phyloP scores from a whole-genome alignment of 2,113 vertebrate genomes.

The Verasper variegatus region DNA sequence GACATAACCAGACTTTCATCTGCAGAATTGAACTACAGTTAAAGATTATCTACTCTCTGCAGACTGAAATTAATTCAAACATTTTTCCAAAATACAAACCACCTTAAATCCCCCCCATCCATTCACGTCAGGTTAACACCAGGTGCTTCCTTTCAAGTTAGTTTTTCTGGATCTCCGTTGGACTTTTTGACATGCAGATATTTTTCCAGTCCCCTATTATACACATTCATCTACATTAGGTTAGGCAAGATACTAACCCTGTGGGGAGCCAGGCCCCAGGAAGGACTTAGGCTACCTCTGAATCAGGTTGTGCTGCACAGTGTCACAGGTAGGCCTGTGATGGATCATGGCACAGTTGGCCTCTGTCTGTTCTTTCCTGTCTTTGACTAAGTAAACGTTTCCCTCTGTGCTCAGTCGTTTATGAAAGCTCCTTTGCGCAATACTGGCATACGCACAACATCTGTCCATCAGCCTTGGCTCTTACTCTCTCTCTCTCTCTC shows the following conservation, averaged over 20 bases:
- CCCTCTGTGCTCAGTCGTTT: conserved; percentile 70
- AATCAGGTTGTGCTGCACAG: conserved; percentile 55
- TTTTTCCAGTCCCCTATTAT: conserved; percentile 15
- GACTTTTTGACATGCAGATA: conserved; percentile 27
- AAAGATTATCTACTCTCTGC: conserved; percentile 7
- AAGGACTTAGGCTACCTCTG: conserved; percentile 52
- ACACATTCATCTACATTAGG: conserved; percentile 1
- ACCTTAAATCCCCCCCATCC: background rate
- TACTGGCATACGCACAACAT: conserved; percentile 63
- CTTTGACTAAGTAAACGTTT: conserved; percentile 78
- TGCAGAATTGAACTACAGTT: conserved; percentile 1
- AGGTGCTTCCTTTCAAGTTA: conserved; percentile 16
- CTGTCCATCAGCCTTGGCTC: conserved; percentile 70
- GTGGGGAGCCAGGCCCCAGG: conserved; percentile 27
- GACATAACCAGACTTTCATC: background rate
- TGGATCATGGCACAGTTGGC: conserved; percentile 69
- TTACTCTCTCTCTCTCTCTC: conserved; percentile 5
- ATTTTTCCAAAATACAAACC: conserved; percentile 18
- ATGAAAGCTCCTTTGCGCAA: conserved; percentile 70
- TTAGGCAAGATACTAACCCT: conserved; percentile 7
- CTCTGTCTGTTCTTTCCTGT: conserved; percentile 71
- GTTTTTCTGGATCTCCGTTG: conserved; percentile 1
- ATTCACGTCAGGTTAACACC: conserved; percentile 19
- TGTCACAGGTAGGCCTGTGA: conserved; percentile 66
- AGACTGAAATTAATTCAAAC: conserved; percentile 9